phyloP scores from a whole-genome alignment of 2,113 vertebrate genomes.

The Cyprinus carpio region DNA sequence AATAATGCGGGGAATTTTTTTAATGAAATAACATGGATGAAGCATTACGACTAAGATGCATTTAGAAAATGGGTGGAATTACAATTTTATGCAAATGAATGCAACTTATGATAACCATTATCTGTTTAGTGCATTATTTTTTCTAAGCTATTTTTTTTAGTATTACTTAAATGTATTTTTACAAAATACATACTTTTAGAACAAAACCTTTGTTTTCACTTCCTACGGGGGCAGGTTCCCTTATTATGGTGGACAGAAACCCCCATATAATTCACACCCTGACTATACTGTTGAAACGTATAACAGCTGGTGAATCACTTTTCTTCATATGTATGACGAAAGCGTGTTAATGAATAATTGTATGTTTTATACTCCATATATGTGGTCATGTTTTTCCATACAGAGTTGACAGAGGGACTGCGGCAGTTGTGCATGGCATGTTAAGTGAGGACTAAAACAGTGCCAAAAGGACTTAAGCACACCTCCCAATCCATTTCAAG shows the following conservation, averaged over 20 bases:
- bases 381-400: slow-evolving; percentile 8
- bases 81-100: neutral
- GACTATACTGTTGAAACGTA: neutral
- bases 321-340: neutral
- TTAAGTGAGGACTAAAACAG: neutral
- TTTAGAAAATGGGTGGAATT: neutral
- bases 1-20: too few species aligned
- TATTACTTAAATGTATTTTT: neutral
- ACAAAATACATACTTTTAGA: neutral
- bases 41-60: neutral
- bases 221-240: neutral
- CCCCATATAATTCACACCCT: neutral
- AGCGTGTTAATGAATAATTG: neutral
- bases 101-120: neutral
- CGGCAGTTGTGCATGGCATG: slow-evolving; percentile 7
- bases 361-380: neutral
- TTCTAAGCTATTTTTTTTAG: neutral
- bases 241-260: neutral
- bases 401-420: neutral
- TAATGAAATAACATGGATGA: neutral
- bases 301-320: neutral
- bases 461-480: slow-evolving; percentile 26
- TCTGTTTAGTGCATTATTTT: neutral
- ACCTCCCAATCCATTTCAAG: slow-evolving; percentile 1
- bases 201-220: neutral